A percentile compares a stretch with the other conserved stretches of the same genome.
Conservation (phyloP, 2,888 invertebrate species). For the Melanargia galathea region DNA sequence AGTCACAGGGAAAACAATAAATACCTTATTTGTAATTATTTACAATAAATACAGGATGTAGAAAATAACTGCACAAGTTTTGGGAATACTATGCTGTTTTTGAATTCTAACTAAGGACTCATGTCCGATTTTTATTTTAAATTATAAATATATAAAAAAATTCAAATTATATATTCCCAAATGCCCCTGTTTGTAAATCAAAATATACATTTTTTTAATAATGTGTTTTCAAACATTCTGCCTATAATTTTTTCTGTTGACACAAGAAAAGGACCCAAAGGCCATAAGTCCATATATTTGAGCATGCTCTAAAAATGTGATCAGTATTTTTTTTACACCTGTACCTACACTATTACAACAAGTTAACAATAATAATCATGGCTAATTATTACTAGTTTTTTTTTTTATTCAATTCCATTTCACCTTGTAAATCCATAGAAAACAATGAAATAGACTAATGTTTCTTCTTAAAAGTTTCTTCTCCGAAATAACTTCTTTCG, state of each 20-base stretch:
- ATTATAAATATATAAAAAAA: neutral
- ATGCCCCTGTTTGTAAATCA: no score
- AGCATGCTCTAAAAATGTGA: neutral
- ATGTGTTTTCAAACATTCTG: no score
- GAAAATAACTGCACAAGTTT: neutral
- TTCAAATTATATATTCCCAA: neutral
- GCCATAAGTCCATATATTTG: neutral
- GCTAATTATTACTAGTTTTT: conserved; percentile 36
- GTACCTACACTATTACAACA: conserved; percentile 24
- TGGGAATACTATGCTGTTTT: neutral
- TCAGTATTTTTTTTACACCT: conserved; percentile 4
- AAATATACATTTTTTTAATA: no score
- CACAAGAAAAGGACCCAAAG: no score
- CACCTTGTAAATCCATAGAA: conserved; percentile 70
- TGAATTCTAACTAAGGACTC: neutral
- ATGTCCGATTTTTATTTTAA: neutral
- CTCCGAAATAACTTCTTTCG: conserved; percentile 63
- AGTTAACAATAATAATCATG: conserved; percentile 13
- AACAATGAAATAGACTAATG: conserved; percentile 62
- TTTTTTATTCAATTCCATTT: conserved; percentile 62
- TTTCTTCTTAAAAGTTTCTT: conserved; percentile 65
- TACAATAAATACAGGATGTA: conserved; percentile 50
- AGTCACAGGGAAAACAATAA: conserved; percentile 48
- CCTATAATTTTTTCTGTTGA: no score
- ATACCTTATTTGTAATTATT: conserved; percentile 68